Conservation (phyloP, 2,888 invertebrate genomes). For the Orthonychiurus folsomi region DNA sequence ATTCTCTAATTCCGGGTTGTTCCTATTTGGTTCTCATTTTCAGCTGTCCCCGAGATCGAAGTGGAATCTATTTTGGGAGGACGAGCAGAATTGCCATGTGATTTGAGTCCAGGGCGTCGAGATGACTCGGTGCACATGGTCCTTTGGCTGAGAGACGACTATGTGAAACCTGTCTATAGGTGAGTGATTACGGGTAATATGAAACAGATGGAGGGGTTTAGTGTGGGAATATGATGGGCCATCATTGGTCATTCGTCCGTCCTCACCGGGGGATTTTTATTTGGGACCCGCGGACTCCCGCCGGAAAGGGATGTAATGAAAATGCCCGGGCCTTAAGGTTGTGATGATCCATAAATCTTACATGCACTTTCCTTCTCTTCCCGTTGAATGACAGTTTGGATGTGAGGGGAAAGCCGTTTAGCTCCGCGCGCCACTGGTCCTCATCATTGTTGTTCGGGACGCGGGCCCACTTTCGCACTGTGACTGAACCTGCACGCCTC, state of each 20-base stretch:
- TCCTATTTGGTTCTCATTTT: constrained; percentile 42
- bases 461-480: constrained; percentile 72
- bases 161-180: constrained; percentile 81
- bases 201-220: constrained; percentile 3
- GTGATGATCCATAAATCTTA: constrained; percentile 37
- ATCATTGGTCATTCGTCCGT: neutral
- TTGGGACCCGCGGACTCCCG: neutral
- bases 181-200: constrained; percentile 45
- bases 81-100: constrained; percentile 77
- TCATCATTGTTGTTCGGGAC: constrained; percentile 76
- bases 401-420: constrained; percentile 70
- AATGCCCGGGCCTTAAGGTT: too few species aligned
- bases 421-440: constrained; percentile 74
- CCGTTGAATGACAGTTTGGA: constrained; percentile 61
- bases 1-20: neutral
- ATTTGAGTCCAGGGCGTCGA: constrained; percentile 68
- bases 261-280: neutral
- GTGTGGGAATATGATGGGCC: neutral
- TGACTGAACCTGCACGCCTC: constrained; percentile 69
- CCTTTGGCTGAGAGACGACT: constrained; percentile 81
- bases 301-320: constrained; percentile 25
- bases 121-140: constrained; percentile 87
- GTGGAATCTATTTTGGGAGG: constrained; percentile 80
- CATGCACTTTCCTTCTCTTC: constrained; percentile 18
- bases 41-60: constrained; percentile 65